Conservation (phyloP, 2,113 vertebrate genomes). For the Phyllopteryx taeniolatus region DNA sequence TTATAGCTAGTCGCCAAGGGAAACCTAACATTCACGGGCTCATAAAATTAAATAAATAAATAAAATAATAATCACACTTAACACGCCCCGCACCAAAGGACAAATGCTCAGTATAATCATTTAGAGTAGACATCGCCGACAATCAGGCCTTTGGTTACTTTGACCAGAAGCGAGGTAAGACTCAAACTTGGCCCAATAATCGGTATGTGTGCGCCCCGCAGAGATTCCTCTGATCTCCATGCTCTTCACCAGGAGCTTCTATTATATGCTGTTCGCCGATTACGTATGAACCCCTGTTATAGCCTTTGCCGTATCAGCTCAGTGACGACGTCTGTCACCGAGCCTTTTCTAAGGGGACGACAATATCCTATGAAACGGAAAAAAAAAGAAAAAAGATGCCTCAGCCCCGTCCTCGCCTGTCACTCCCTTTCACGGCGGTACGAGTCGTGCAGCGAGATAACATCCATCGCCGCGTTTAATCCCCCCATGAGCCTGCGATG, state of each 20-base stretch:
- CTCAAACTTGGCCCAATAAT: too few species aligned
- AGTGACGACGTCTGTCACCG: background rate
- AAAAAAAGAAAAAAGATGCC: background rate
- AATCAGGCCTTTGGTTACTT: too few species aligned
- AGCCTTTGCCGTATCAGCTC: background rate
- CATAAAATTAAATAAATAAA: too few species aligned
- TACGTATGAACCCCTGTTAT: background rate
- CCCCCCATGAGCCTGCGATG: background rate
- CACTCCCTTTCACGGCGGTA: conserved; percentile 4
- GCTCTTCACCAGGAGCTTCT: background rate
- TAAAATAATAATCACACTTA: too few species aligned
- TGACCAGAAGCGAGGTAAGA: too few species aligned
- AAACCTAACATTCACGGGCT: too few species aligned
- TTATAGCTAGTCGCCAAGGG: too few species aligned
- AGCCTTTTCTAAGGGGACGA: background rate
- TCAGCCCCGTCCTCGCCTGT: background rate
- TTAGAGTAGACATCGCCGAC: too few species aligned
- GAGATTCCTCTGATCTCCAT: background rate
- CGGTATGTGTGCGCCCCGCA: too few species aligned
- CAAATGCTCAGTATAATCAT: too few species aligned
- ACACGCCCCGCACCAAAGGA: too few species aligned
- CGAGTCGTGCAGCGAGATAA: conserved; percentile 1
- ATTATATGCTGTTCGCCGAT: background rate
- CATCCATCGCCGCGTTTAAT: background rate
- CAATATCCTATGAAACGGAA: background rate